phyloP scores from a whole-genome alignment of 2,888 invertebrate genomes.

The Cancer borealis region DNA sequence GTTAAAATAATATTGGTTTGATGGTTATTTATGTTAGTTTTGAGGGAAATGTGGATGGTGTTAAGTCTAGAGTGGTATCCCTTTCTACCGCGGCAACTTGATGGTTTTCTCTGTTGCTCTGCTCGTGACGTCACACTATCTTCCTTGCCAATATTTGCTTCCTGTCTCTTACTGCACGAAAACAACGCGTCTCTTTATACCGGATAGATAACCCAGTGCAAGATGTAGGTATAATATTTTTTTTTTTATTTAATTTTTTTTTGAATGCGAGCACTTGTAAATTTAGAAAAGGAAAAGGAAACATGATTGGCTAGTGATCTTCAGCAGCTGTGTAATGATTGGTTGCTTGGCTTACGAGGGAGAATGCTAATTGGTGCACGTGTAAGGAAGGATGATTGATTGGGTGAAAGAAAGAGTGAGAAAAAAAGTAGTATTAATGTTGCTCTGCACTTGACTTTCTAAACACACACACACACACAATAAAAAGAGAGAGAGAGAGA shows the following conservation, averaged over 20 bases:
- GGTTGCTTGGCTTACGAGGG: background rate
- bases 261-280: background rate
- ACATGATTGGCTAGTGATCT: background rate
- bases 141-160: slow-evolving; percentile 23
- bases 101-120: background rate
- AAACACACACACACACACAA: slow-evolving; percentile 3
- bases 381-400: background rate
- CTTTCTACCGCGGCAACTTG: background rate
- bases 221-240: background rate
- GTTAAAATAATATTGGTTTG: background rate
- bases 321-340: background rate
- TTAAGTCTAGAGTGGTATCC: background rate
- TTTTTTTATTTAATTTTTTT: background rate
- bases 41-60: background rate
- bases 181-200: slow-evolving; percentile 21
- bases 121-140: background rate
- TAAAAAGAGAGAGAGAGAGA: background rate
- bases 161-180: slow-evolving; percentile 3
- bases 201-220: background rate
- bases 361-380: background rate
- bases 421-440: background rate
- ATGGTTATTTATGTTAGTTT: background rate
- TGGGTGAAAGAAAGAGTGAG: background rate
- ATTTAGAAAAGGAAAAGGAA: background rate
- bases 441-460: background rate